Base-by-base conservation (phyloP, 1,140 invertebrate genomes). In the Bombus superbus region DNA sequence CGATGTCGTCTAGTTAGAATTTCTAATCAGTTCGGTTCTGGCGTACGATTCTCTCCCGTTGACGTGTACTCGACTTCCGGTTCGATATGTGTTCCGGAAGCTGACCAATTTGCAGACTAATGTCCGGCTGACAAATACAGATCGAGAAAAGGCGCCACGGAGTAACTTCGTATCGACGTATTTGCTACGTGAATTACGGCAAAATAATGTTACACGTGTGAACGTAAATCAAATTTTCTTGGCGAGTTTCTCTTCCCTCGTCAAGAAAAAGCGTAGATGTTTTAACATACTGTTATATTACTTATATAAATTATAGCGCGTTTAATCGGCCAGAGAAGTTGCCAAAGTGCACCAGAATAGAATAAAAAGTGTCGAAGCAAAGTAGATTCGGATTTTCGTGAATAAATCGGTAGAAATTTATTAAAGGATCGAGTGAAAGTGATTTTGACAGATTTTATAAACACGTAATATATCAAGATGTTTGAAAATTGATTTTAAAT, bases 81-180 rank as follows among this genome's bases (percentile, higher is more conserved):
- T 75, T 53, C 32, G n/a, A 15, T 25, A 25, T 53, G 73, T 13
- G 4, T 18, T 28, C 4, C 38, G 75, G 75, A 77, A 42, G 15
- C 38, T 62, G 38, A 22, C 13, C 75, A 77, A 77, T 77, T 77
- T 64, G 8, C 35, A 42, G 6, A 28, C 35, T 3, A n/a, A 77
- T n/a, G 75, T 77, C 57, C 57, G 38, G 53, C 18, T 64, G 38
- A 42, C 57, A 77, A 77, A 77, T 77, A 64, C 15, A 64, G 32
- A 77, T 32, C 22, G 53, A 38, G 57, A 9, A 32, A 77, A 62
- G 15, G 32, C 25, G 0, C 4, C 11, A 15, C 6, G 3, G 11
- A 40, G n/a, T n/a, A 62, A 13, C 40, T 62, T 62, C 28, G 75
- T 18, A 77, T 62, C 8, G 35, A 62, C 2, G 25, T 9, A 3